Evolutionary conservation across 2,113 vertebrate genomes (phyloP).

Genomic region (Cygnus atratus): DNA sequence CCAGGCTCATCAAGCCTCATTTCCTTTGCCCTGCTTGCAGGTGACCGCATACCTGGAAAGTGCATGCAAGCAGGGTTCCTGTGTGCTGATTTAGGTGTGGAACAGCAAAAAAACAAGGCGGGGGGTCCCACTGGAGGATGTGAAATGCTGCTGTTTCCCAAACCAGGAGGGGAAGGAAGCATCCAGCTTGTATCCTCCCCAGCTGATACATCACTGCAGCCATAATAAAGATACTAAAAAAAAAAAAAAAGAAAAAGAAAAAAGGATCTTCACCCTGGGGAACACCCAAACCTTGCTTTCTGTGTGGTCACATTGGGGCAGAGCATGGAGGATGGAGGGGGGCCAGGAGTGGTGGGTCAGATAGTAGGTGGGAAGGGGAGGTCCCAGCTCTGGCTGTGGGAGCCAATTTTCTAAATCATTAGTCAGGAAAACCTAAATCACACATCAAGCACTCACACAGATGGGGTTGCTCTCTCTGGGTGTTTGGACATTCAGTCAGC

Average conservation of each 20-base stretch:
- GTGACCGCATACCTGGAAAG: constrained; percentile 26
- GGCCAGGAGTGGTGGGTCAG: too few relatives aligned
- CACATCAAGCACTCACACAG: background rate
- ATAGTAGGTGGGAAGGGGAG: background rate
- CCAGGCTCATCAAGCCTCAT: background rate
- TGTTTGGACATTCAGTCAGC: background rate
- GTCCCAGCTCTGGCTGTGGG: background rate
- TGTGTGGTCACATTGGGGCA: background rate
- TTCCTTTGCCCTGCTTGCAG: background rate
- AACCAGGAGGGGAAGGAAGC: background rate
- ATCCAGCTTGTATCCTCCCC: background rate
- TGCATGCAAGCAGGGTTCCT: background rate
- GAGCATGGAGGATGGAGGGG: too few relatives aligned
- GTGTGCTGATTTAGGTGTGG: background rate
- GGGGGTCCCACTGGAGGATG: background rate
- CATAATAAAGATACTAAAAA: background rate
- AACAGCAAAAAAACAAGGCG: background rate
- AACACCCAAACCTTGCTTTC: background rate
- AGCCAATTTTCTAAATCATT: background rate
- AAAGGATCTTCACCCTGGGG: background rate
- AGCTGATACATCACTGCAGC: background rate
- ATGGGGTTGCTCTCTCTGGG: background rate
- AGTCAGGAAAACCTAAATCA: background rate
- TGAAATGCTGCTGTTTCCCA: background rate
- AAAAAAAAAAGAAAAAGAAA: background rate